Base-by-base conservation (phyloP, 2,888 invertebrate species). In the Boloria euphrosyne region DNA sequence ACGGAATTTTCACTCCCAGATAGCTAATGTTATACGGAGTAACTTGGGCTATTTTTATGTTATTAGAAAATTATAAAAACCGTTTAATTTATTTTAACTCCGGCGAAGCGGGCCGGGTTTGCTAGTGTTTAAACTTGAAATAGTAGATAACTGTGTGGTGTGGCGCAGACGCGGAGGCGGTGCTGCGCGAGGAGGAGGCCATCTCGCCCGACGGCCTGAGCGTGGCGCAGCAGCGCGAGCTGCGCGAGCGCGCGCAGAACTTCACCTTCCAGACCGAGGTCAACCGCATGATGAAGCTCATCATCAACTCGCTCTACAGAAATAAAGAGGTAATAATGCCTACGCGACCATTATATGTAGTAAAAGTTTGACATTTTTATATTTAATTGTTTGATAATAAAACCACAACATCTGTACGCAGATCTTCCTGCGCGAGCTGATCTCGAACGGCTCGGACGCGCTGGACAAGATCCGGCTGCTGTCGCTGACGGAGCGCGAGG, bases 241-340 rank as follows among this genome's bases (percentile, higher is more conserved):
- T 99, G 53, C 93, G 97, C 69, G 98, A 97, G 55, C 96, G 96
- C 81, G 95, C 98, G 0, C 96, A 97, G 83, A 97, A 96, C 84
- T 96, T 95, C 83, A 94, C 95, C 31, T 99, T 99, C 93, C 98
- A 99, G 93, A 98, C 99, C 0, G 99, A 99, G 93, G 99, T 99
- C 51, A 98, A 98, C 92, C 96, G 99, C 67, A 99, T 99, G 98
- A 99, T 99, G 99, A 99, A 99, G 89, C 95, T 99, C 68, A 99
- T 99, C 88, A 99, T 99, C 85, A 99, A 99, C 93, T 99, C 99
- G 10, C 93, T 99, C 10, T 99, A 99, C 91, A 95, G 98, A 78
- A 99, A 99, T 89, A 99, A 99, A 92, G 99, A 99, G 93, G 96
- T 96, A 38, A 38, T 16, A 22, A 53, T 6, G 1, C 13, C 4